Conservation (phyloP, 1,140 invertebrate genomes). For the Drosophila prosaltans region DNA sequence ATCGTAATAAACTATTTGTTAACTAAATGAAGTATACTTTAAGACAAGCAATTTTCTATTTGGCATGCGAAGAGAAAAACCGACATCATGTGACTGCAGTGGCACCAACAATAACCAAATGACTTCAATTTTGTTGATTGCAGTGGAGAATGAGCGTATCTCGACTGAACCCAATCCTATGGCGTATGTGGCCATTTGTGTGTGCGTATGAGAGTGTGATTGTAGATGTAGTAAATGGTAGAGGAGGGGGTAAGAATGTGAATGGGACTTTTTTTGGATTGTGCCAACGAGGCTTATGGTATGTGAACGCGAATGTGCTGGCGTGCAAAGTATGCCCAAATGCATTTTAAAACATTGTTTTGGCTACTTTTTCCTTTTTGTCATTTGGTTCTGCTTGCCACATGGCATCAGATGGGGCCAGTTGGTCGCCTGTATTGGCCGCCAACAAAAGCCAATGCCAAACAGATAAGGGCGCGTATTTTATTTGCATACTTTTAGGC, state of each 20-base stretch:
- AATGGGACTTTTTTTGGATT: conserved; percentile 13
- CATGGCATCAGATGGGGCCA: conserved; percentile 56
- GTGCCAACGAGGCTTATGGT: conserved; percentile 61
- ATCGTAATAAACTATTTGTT: too few species aligned
- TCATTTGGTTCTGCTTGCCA: conserved; percentile 23
- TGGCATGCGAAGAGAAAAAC: conserved; percentile 16
- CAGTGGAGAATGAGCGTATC: conserved; percentile 40
- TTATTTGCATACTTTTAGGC: conserved; percentile 82
- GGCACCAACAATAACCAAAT: conserved; percentile 54
- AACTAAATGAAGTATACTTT: not conserved
- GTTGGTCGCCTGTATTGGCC: conserved; percentile 31
- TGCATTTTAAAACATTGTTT: conserved; percentile 78
- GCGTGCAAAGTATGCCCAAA: conserved; percentile 75
- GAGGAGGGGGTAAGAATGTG: not conserved
- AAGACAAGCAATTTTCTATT: not conserved
- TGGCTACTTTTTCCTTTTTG: conserved; percentile 50
- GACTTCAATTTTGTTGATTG: conserved; percentile 77
- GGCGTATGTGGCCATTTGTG: conserved; percentile 1
- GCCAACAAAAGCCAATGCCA: conserved; percentile 76
- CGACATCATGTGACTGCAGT: conserved; percentile 49
- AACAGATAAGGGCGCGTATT: conserved; percentile 80
- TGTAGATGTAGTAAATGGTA: not conserved
- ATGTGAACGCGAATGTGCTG: conserved; percentile 66
- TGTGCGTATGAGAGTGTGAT: conserved; percentile 5
- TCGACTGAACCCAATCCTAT: conserved; percentile 14